Evolutionary conservation across 2,113 vertebrate species (phyloP).

Genomic region (Siphamia tubifer): DNA sequence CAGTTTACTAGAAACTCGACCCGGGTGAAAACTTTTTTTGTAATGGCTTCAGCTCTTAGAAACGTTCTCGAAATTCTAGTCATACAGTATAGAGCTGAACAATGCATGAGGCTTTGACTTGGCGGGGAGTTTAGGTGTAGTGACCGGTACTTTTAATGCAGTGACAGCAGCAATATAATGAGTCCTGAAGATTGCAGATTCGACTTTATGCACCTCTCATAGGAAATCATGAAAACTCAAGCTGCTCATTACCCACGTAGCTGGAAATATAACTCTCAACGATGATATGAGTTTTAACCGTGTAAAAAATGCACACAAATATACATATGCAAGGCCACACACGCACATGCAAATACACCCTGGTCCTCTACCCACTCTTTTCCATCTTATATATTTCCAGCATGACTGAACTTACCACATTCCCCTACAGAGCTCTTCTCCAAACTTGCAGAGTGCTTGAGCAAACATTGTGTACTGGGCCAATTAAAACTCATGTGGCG

Average conservation of each 20-base stretch:
- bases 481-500: slow-evolving; percentile 77
- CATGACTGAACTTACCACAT: slow-evolving; percentile 59
- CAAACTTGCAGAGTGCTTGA: slow-evolving; percentile 70
- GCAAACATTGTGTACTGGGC: slow-evolving; percentile 69
- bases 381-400: slow-evolving; percentile 60
- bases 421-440: slow-evolving; percentile 71
- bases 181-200: slow-evolving; percentile 71
- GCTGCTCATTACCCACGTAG: slow-evolving; percentile 69
- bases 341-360: neutral
- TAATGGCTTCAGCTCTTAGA: neutral
- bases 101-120: neutral
- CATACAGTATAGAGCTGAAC: neutral
- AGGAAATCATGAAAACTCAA: slow-evolving; percentile 72
- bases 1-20: neutral
- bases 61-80: neutral
- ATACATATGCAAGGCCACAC: neutral
- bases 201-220: slow-evolving; percentile 56
- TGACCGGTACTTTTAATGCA: slow-evolving; percentile 72
- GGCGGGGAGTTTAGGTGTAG: slow-evolving; percentile 45
- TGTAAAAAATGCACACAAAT: neutral
- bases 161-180: slow-evolving; percentile 74
- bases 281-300: slow-evolving; percentile 41
- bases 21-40: slow-evolving; percentile 16
- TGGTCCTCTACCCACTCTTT: slow-evolving; percentile 44
- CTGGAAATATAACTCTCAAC: slow-evolving; percentile 41